These are phyloP conservation scores for Pantherophis alleghaniensis DNA, from an alignment of 2,797 vertebrate genomes.

Conservation along the genomic window DNA sequence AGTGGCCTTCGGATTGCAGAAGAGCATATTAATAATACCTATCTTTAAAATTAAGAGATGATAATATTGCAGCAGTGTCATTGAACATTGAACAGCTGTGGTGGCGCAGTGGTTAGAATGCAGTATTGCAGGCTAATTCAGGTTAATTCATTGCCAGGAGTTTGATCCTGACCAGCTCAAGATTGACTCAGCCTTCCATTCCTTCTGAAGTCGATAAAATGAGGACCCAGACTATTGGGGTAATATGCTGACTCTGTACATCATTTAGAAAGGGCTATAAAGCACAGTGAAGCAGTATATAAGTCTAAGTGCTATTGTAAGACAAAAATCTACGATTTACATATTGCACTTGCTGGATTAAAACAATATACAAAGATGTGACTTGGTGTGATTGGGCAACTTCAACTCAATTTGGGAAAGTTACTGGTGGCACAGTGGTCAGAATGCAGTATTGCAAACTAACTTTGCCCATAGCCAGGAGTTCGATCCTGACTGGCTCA, in stretches of 20 bases:
- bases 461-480: no score
- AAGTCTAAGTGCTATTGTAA: not conserved
- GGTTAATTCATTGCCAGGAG: not conserved
- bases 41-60: not conserved
- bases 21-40: not conserved
- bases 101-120: not conserved
- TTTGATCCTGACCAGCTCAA: not conserved
- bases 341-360: not conserved
- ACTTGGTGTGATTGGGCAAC: not conserved
- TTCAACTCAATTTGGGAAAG: no score
- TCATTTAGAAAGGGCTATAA: no score
- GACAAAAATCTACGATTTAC: not conserved
- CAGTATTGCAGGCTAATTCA: not conserved
- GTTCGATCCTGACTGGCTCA: no score
- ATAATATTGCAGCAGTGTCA: not conserved
- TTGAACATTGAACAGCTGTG: not conserved
- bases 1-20: not conserved
- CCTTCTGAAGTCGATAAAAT: no score
- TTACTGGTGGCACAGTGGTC: no score
- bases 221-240: no score
- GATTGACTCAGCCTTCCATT: not conserved
- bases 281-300: no score
- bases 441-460: no score
- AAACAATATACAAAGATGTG: not conserved
- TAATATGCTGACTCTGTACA: no score